Conservation (phyloP, 2,888 invertebrate species). For the Papilio demoleus region DNA sequence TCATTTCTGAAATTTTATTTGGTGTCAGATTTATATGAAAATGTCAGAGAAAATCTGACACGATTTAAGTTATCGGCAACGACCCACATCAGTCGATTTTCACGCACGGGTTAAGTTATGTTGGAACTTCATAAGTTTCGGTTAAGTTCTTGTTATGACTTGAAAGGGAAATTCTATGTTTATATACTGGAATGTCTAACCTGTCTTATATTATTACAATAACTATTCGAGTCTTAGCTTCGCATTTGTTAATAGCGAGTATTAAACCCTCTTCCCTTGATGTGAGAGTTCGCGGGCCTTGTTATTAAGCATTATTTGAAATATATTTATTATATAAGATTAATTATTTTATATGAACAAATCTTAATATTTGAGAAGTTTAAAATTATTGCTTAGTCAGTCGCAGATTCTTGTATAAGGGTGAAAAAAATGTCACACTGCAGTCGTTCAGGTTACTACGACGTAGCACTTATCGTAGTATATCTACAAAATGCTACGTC, state of each 20-base stretch:
- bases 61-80: conserved; percentile 14
- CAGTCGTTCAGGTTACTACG: background rate
- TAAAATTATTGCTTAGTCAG: too few relatives aligned
- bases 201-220: conserved; percentile 5
- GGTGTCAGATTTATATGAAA: background rate
- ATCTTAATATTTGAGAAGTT: too few relatives aligned
- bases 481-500: background rate
- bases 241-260: background rate
- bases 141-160: conserved; percentile 25
- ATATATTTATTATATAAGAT: too few relatives aligned
- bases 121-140: conserved; percentile 19
- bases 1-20: too few relatives aligned
- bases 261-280: too few relatives aligned
- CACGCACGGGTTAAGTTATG: conserved; percentile 26
- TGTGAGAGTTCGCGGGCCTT: too few relatives aligned
- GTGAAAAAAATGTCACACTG: background rate
- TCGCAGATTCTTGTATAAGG: background rate
- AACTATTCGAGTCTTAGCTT: background rate
- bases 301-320: too few relatives aligned
- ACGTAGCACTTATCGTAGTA: background rate
- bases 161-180: conserved; percentile 12
- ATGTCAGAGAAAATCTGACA: background rate
- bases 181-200: background rate
- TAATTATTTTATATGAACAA: too few relatives aligned
- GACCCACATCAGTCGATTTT: conserved; percentile 25